Percentiles rank a stretch among this genome's conserved stretches.
phyloP scores from a whole-genome alignment of 1,140 invertebrate genomes.

The Scaptomyza graminum region DNA sequence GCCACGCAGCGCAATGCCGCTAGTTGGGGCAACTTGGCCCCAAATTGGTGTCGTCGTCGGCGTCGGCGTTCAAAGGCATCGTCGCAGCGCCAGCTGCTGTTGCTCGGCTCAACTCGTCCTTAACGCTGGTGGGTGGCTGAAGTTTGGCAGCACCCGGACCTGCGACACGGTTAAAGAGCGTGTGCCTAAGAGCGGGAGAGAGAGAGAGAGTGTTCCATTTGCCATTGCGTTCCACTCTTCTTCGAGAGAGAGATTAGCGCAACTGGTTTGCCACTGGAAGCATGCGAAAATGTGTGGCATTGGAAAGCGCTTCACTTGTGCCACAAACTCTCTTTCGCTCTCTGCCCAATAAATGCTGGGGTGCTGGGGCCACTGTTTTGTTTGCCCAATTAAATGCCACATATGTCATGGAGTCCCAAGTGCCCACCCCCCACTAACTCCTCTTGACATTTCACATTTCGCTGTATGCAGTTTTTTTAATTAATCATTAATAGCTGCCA shows the following conservation, averaged over 20 bases:
- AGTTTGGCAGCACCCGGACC: conserved; percentile 34
- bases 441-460: not conserved
- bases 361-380: conserved; percentile 57
- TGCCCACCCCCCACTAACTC: not conserved
- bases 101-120: conserved; percentile 12
- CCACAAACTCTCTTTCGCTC: conserved; percentile 9
- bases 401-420: conserved; percentile 66
- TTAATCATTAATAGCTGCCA: conserved; percentile 78
- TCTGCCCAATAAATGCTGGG: not conserved
- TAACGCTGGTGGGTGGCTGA: not conserved
- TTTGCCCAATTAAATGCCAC: conserved; percentile 80
- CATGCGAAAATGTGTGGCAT: conserved; percentile 66
- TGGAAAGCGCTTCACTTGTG: conserved; percentile 47
- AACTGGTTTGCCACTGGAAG: conserved; percentile 62
- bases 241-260: conserved; percentile 35
- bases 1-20: conserved; percentile 47
- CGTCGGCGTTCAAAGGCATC: not conserved
- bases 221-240: conserved; percentile 44
- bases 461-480: conserved; percentile 71
- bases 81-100: conserved; percentile 22
- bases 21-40: conserved; percentile 63
- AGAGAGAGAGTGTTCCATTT: conserved; percentile 57
- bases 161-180: conserved; percentile 52
- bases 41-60: conserved; percentile 35
- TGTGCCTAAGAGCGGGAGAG: not conserved